A percentile compares a stretch with the other conserved stretches of the same genome.
Conservation (phyloP, 1,140 invertebrate genomes). For the Rhyzopertha dominica region DNA sequence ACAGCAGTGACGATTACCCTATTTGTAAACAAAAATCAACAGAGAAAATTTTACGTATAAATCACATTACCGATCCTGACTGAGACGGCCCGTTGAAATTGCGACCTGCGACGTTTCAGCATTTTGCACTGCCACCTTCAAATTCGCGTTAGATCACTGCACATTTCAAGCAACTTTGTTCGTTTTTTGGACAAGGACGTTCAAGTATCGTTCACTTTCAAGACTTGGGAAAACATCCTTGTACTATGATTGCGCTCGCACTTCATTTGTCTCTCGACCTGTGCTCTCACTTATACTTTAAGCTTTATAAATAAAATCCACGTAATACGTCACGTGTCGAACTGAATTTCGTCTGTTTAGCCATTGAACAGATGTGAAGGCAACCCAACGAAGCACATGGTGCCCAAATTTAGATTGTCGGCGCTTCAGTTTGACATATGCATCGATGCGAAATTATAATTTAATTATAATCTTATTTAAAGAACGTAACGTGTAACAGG, state of each 20-base stretch:
- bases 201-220: background rate
- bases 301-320: slow-evolving; percentile 1
- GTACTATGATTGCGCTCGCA: no score
- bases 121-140: slow-evolving; percentile 5
- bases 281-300: background rate
- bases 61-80: slow-evolving; percentile 16
- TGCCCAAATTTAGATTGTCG: no score
- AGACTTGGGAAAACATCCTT: background rate
- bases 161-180: background rate
- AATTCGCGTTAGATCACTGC: no score
- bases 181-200: background rate
- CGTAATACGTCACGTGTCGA: background rate
- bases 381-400: no score
- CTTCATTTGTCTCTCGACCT: no score
- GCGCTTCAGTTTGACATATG: no score
- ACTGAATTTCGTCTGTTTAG: no score
- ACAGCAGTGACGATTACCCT: background rate
- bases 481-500: no score
- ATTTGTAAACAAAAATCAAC: background rate
- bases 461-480: no score
- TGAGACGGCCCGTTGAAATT: slow-evolving; percentile 16
- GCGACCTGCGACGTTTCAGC: slow-evolving; percentile 14
- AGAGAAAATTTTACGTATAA: background rate
- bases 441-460: no score
- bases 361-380: no score